Evolutionary conservation across 2,797 vertebrate genomes (phyloP), one percentile per base, ranked within the genome.

Genomic region (Schizopygopsis malacanthus): DNA sequence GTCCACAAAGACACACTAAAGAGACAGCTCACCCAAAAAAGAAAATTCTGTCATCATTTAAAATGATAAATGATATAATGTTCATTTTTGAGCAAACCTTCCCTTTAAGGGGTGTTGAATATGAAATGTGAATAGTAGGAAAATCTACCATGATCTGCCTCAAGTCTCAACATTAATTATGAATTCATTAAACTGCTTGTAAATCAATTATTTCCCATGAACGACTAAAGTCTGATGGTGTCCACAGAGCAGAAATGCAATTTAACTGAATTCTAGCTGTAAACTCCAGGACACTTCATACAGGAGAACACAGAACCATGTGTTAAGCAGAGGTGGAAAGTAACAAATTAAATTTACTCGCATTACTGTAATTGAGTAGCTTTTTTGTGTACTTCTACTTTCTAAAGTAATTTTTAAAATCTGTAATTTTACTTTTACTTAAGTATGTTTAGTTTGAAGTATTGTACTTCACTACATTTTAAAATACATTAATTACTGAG

Each of bases 141-240:
- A 63, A 84, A 85, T 79, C 85, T 83, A 54, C 43, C 25, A 54
- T 72, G 75, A 87, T 88, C 86, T 12, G 61, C 65, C 65, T 69
- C 33, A 45, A 71, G 52, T 71, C 82, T 85, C 12, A n/a, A 37
- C 28, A 50, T 63, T 83, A 25, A 83, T 75, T 72, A 73, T 45
- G 25, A 56, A 52, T 45, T 61, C 52, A 59, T 61, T 37, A 45
- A 83, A 75, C 70, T 73, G 41, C 52, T 83, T 63, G 41, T n/a
- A 63, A 73, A 82, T 63, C 72, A 77, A 76, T 39, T 16, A 76
- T 76, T 54, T 83, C 9, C 33, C 15, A 39, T 33, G 33, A 47
- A 73, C 12, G 11, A 11, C 25, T 15, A 39, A 65, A 16, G 9
- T 52, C 45, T 67, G 59, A 67, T 22, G 28, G 18, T 54, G 37